Evolutionary conservation across 1,140 invertebrate genomes (phyloP).

Genomic region (Stegodyphus mimosarum): DNA sequence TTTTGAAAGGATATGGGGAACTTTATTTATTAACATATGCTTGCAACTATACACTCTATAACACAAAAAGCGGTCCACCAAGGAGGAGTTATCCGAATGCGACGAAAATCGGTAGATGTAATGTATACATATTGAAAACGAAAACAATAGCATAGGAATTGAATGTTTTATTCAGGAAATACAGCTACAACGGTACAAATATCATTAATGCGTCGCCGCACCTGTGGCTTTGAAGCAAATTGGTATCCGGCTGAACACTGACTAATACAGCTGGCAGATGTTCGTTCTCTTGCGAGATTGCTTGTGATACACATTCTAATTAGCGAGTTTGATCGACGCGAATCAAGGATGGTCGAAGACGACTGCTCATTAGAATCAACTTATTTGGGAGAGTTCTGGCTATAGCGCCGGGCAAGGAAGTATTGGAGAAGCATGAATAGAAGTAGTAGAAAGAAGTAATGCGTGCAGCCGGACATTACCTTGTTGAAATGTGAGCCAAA

Average conservation of each 20-base stretch:
- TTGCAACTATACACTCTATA: no score
- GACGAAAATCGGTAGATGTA: no score
- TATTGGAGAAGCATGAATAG: not conserved
- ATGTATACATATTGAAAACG: no score
- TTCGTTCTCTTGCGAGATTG: not conserved
- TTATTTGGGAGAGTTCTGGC: not conserved
- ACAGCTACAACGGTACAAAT: no score
- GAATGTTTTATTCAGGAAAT: no score
- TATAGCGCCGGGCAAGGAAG: not conserved
- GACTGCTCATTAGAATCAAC: not conserved
- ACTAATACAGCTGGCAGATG: not conserved
- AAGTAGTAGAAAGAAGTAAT: not conserved
- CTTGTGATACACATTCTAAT: not conserved
- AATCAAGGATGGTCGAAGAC: not conserved
- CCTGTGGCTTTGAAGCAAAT: not conserved
- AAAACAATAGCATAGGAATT: no score
- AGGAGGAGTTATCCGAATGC: no score
- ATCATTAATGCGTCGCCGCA: no score
- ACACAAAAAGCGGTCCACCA: no score
- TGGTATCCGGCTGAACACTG: not conserved
- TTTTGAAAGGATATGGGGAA: no score
- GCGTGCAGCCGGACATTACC: not conserved
- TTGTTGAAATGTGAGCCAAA: not conserved
- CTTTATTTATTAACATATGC: no score
- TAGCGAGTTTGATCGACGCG: not conserved